phyloP scores from a whole-genome alignment of 2,113 vertebrate species.

The Zosterops pallidus region DNA sequence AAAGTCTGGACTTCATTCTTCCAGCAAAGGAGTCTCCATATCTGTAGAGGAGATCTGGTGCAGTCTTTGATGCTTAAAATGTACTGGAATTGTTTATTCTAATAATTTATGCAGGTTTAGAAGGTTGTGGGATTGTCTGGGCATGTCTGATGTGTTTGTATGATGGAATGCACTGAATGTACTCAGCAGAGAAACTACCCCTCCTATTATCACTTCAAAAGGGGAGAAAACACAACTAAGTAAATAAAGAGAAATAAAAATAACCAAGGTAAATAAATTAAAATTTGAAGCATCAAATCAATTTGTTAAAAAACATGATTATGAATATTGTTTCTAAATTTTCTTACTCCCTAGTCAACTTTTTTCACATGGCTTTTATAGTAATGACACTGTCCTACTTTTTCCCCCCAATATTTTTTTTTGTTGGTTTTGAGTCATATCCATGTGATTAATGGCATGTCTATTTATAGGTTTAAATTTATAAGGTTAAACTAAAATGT shows the following conservation, averaged over 20 bases:
- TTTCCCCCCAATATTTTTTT: rapidly evolving
- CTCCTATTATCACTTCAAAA: not conserved
- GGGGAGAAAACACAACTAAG: not conserved
- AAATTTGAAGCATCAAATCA: not conserved
- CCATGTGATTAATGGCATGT: not conserved
- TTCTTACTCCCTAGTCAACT: not conserved
- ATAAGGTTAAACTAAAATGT: not conserved
- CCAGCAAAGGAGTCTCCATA: not conserved
- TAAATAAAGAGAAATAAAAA: not conserved
- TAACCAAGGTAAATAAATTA: not conserved
- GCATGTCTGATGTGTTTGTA: not conserved
- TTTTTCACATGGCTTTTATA: not conserved
- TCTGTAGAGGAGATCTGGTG: not conserved
- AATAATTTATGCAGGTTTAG: not conserved
- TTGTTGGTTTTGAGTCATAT: rapidly evolving
- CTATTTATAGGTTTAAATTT: not conserved
- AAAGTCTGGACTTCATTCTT: not conserved
- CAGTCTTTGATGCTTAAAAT: not conserved
- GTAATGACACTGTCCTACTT: not conserved
- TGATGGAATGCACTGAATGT: not conserved
- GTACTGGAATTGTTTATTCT: not conserved
- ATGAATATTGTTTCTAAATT: not conserved
- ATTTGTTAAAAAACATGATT: not conserved
- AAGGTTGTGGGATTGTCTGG: not conserved
- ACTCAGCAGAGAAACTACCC: not conserved